phyloP scores from a whole-genome alignment of 2,888 invertebrate genomes.

The Dasysyrphus tricinctus region DNA sequence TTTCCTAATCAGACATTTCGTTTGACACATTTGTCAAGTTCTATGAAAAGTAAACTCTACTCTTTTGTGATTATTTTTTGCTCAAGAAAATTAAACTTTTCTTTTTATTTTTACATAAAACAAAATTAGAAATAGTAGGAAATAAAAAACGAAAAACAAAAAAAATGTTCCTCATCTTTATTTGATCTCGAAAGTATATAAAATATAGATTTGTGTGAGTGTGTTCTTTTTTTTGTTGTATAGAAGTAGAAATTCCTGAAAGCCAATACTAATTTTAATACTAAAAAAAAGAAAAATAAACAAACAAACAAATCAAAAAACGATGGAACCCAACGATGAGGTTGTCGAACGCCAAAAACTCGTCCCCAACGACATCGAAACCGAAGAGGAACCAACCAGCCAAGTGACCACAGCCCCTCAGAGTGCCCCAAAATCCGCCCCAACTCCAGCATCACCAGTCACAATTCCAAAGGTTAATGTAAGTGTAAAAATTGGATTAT shows the following conservation, averaged over 20 bases:
- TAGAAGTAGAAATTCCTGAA: constrained; percentile 22
- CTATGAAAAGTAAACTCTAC: constrained; percentile 45
- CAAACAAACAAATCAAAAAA: constrained; percentile 11
- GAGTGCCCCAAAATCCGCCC: constrained; percentile 81
- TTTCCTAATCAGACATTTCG: constrained; percentile 85
- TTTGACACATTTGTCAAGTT: constrained; percentile 85
- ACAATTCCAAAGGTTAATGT: constrained; percentile 81
- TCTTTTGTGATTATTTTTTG: constrained; percentile 72
- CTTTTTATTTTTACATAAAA: constrained; percentile 47
- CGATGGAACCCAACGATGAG: constrained; percentile 83
- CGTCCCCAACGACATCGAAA: constrained; percentile 82
- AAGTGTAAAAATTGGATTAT: constrained; percentile 36
- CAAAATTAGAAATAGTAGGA: constrained; percentile 25
- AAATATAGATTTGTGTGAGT: background rate
- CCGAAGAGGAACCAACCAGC: constrained; percentile 81
- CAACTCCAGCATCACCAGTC: constrained; percentile 82
- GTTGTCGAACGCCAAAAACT: constrained; percentile 83
- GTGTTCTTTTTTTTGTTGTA: background rate
- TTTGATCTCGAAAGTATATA: constrained; percentile 59
- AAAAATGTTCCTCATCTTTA: constrained; percentile 67
- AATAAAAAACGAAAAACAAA: constrained; percentile 36
- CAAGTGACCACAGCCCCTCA: constrained; percentile 77
- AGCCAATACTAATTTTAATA: constrained; percentile 9
- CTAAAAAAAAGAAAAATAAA: constrained; percentile 14
- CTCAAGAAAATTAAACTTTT: constrained; percentile 59